Percentiles rank a stretch among this genome's conserved stretches.
Conservation (phyloP, 2,888 invertebrate genomes). For the Drosophila limbata region DNA sequence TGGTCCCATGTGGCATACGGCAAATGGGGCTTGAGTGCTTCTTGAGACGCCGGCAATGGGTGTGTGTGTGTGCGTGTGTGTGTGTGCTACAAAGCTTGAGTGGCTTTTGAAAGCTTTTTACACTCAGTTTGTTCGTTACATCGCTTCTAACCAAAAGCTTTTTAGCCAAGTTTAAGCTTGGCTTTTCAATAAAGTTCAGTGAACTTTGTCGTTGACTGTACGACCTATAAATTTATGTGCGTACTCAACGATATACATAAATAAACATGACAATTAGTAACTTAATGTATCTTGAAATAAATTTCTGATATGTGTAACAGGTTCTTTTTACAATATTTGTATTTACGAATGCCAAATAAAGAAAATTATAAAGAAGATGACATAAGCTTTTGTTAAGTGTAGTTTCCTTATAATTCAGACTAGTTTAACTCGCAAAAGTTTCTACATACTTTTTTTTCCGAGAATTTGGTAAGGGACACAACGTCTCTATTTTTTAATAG, state of each 20-base stretch:
- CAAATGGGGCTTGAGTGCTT: conserved; percentile 47
- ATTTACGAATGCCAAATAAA: not conserved
- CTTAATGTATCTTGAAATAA: not conserved
- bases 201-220: conserved; percentile 21
- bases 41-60: conserved; percentile 60
- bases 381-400: not conserved
- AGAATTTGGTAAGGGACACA: not conserved
- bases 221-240: conserved; percentile 10
- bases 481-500: not conserved
- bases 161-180: conserved; percentile 31
- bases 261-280: conserved; percentile 4
- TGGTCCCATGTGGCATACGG: conserved; percentile 23
- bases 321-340: not conserved
- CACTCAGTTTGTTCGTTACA: conserved; percentile 15
- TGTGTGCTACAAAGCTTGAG: conserved; percentile 46
- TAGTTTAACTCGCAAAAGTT: not conserved
- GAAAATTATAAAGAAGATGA: not conserved
- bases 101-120: conserved; percentile 30
- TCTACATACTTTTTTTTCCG: not conserved
- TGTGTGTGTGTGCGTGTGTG: not conserved
- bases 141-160: conserved; percentile 28
- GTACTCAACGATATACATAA: not conserved
- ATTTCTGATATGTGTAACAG: conserved; percentile 2
- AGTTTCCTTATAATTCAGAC: conserved; percentile 1
- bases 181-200: conserved; percentile 20